Percentiles rank a stretch among this genome's conserved stretches.
Conservation (phyloP, 2,113 vertebrate genomes). For the Silurus meridionalis region DNA sequence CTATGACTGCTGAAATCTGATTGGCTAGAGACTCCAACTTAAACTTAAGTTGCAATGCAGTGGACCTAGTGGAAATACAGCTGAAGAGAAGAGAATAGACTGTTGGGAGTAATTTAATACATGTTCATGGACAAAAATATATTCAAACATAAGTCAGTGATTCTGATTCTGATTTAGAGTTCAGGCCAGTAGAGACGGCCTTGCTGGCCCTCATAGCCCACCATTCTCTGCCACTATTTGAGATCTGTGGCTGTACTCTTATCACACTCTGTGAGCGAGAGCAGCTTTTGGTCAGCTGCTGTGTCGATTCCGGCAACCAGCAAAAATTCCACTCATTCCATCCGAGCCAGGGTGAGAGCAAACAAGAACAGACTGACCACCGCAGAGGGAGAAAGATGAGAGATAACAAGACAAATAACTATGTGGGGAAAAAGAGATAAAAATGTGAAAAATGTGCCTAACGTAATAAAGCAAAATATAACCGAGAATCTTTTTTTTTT, state of each 20-base stretch:
- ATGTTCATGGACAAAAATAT: too few relatives aligned
- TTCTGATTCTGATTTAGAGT: too few relatives aligned
- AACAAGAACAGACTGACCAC: conserved; percentile 40
- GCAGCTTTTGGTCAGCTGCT: conserved; percentile 48
- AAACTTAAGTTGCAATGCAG: too few relatives aligned
- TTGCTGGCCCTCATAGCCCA: too few relatives aligned
- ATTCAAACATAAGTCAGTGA: too few relatives aligned
- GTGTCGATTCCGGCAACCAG: conserved; percentile 58
- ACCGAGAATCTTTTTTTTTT: conserved; percentile 1
- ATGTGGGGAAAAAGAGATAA: neutral
- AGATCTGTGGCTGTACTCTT: conserved; percentile 54
- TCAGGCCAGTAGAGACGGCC: too few relatives aligned
- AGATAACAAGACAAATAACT: neutral
- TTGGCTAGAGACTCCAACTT: too few relatives aligned
- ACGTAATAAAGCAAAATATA: neutral
- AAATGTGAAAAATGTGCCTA: neutral
- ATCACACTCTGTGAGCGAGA: conserved; percentile 60
- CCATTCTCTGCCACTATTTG: conserved; percentile 18
- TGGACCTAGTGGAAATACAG: too few relatives aligned
- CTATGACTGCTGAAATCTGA: too few relatives aligned
- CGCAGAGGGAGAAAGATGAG: neutral
- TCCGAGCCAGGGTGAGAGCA: conserved; percentile 54
- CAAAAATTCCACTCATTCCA: conserved; percentile 73
- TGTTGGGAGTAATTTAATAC: too few relatives aligned
- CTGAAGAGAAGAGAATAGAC: too few relatives aligned